phyloP scores from a whole-genome alignment of 1,140 invertebrate genomes.

The Tetragnatha versicolor region DNA sequence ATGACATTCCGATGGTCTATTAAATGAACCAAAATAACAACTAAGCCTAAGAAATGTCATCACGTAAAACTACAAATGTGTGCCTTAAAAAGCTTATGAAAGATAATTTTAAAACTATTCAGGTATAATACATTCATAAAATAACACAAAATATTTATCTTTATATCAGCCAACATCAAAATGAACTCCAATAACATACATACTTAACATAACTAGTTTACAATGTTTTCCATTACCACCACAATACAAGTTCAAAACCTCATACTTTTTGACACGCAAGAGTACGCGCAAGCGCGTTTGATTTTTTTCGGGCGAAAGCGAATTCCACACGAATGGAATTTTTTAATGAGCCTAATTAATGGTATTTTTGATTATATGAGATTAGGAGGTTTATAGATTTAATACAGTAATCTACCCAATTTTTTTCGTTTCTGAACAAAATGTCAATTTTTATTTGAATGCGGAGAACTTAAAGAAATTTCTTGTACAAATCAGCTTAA shows the following conservation, averaged over 20 bases:
- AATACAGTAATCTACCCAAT: too few species aligned
- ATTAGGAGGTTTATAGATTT: too few species aligned
- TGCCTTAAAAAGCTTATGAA: conserved; percentile 31
- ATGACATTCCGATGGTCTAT: not conserved
- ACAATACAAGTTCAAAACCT: conserved; percentile 50
- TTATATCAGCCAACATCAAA: conserved; percentile 51
- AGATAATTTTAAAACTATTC: conserved; percentile 25
- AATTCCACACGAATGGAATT: too few species aligned
- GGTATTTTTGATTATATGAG: too few species aligned
- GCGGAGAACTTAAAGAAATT: too few species aligned
- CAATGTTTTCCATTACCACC: conserved; percentile 29
- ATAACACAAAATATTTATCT: conserved; percentile 19
- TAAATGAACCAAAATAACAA: not conserved
- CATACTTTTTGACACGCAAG: conserved; percentile 52
- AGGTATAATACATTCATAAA: not conserved
- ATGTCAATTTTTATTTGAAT: too few species aligned
- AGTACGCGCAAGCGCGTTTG: conserved; percentile 49
- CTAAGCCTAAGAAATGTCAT: conserved; percentile 43
- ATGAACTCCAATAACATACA: conserved; percentile 55
- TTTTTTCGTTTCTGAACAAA: too few species aligned
- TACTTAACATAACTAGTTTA: conserved; percentile 53
- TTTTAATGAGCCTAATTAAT: too few species aligned
- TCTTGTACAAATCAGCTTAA: too few species aligned
- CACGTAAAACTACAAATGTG: conserved; percentile 10
- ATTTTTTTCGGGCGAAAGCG: too few species aligned